Conservation (phyloP, 2,113 vertebrate genomes). For the Triplophysa tibetana region DNA sequence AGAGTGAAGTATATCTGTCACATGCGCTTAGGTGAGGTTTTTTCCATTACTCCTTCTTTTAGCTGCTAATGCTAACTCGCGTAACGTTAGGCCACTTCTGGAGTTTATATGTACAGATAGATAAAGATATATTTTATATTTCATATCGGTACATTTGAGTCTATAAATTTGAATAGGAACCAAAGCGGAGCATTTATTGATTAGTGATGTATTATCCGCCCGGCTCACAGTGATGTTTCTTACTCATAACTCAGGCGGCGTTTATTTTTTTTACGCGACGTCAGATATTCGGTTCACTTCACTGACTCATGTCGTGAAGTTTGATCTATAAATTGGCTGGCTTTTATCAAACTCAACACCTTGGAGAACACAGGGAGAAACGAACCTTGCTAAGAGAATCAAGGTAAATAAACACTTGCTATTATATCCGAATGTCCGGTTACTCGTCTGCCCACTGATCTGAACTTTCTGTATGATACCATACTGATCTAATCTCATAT, state of each 20-base stretch:
- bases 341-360: not conserved
- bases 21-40: not conserved
- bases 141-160: not conserved
- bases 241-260: conserved; percentile 12
- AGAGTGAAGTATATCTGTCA: not conserved
- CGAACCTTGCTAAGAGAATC: not conserved
- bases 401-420: conserved; percentile 1
- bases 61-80: conserved; percentile 39
- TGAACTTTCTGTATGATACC: not conserved
- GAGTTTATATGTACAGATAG: conserved; percentile 10
- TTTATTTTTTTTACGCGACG: not conserved
- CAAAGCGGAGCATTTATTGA: not conserved
- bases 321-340: not conserved
- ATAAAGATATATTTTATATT: not conserved
- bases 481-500: not conserved
- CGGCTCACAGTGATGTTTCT: conserved; percentile 21
- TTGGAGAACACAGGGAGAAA: not conserved
- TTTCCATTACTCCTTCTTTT: not conserved
- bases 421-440: too few relatives aligned
- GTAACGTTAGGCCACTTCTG: conserved; percentile 18
- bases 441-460: not conserved
- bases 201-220: conserved; percentile 19
- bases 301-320: not conserved
- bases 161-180: not conserved
- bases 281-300: not conserved